Conservation (phyloP, 2,797 vertebrate genomes). For the Characodon lateralis region DNA sequence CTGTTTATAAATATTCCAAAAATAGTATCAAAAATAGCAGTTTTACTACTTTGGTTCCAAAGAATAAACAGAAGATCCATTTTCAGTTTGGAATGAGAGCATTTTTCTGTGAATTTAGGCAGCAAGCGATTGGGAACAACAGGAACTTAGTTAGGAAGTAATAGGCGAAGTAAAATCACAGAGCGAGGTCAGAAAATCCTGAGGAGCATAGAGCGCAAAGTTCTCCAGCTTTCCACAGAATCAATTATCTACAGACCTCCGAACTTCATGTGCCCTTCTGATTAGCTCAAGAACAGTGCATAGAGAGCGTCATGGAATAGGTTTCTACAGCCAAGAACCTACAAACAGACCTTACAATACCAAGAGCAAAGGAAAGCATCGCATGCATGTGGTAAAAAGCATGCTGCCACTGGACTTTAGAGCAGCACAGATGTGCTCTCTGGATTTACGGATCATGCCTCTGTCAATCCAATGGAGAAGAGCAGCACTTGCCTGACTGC, state of each 20-base stretch:
- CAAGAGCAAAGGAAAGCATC: neutral
- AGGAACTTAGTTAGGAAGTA: neutral
- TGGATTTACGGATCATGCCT: no score
- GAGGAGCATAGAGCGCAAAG: neutral
- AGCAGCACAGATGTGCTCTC: no score
- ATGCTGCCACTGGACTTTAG: no score
- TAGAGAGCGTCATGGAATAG: neutral
- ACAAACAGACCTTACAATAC: no score
- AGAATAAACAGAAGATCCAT: neutral
- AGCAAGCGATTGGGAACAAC: neutral
- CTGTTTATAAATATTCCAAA: no score
- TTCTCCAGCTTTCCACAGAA: no score
- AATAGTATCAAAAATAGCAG: neutral
- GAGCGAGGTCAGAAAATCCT: neutral
- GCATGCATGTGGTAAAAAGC: no score
- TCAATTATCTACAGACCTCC: neutral
- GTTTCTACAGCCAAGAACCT: neutral
- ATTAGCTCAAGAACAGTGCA: neutral
- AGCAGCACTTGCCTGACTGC: no score
- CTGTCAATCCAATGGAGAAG: no score
- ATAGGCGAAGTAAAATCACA: neutral
- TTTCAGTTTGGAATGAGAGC: neutral
- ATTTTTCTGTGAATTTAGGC: neutral
- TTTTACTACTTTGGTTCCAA: neutral
- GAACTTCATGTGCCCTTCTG: neutral